phyloP scores from a whole-genome alignment of 2,797 vertebrate genomes.

The Brachyrhaphis roseni region DNA sequence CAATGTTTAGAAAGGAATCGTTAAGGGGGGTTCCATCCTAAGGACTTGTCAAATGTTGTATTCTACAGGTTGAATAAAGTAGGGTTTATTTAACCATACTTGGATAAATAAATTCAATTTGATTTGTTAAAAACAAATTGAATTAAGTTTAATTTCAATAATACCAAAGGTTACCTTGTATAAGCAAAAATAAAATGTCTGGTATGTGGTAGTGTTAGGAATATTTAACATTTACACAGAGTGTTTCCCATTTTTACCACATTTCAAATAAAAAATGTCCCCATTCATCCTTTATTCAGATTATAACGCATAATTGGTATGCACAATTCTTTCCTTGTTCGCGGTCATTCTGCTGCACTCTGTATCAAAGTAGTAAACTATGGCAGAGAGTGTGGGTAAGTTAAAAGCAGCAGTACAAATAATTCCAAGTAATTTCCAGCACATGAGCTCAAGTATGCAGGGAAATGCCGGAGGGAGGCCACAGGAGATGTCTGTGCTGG shows the following conservation, averaged over 20 bases:
- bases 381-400: constrained; percentile 36
- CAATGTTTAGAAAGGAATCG: background rate
- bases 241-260: background rate
- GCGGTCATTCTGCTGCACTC: constrained; percentile 41
- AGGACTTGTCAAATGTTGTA: background rate
- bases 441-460: constrained; percentile 59
- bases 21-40: background rate
- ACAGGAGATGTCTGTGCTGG: constrained; percentile 32
- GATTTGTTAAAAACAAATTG: too few species aligned
- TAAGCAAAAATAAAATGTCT: background rate
- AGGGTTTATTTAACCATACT: background rate
- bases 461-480: constrained; percentile 54
- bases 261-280: background rate
- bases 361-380: constrained; percentile 23
- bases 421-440: constrained; percentile 53
- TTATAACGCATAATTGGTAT: constrained; percentile 24
- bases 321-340: constrained; percentile 35
- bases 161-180: background rate
- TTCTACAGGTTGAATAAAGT: background rate
- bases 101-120: too few species aligned
- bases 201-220: background rate
- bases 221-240: background rate
- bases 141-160: background rate
- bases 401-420: constrained; percentile 56
- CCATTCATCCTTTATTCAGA: constrained; percentile 26